Percentiles rank a stretch among this genome's conserved stretches.
These are phyloP conservation scores for Cecidostiba fungosa DNA, from an alignment of 2,888 invertebrate genomes.

Conservation along the genomic window DNA sequence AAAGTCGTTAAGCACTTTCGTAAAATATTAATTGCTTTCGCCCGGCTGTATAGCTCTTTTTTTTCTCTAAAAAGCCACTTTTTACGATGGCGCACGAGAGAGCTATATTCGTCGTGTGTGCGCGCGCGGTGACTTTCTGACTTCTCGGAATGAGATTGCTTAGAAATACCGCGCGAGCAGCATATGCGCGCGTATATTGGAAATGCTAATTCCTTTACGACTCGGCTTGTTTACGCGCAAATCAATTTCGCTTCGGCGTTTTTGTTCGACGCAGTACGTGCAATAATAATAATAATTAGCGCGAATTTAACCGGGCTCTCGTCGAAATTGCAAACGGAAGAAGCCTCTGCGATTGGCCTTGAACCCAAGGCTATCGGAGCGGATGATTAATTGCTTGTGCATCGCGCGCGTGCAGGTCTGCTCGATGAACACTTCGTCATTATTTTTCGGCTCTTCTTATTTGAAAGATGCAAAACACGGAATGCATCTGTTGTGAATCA, in stretches of 20 bases:
- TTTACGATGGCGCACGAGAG: conserved; percentile 37
- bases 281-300: too few species aligned
- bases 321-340: conserved; percentile 46
- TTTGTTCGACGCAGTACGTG: too few species aligned
- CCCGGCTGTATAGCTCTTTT: not conserved
- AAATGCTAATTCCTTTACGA: not conserved
- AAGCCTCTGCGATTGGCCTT: conserved; percentile 49
- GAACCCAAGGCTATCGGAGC: conserved; percentile 54
- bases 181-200: not conserved
- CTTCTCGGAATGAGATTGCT: conserved; percentile 19
- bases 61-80: conserved; percentile 32
- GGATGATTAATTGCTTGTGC: conserved; percentile 60
- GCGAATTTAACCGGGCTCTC: too few species aligned
- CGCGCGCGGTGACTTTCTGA: conserved; percentile 12
- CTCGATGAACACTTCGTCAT: conserved; percentile 54
- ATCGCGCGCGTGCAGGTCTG: conserved; percentile 3
- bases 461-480: conserved; percentile 54
- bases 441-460: conserved; percentile 60
- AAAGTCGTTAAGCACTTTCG: conserved; percentile 64
- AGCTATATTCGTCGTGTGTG: not conserved
- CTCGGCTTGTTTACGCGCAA: not conserved
- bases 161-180: not conserved
- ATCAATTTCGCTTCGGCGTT: not conserved
- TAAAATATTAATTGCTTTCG: conserved; percentile 61
- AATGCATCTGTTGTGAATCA: conserved; percentile 49